Percentiles rank a stretch among this genome's conserved stretches.
Conservation (phyloP, 2,113 vertebrate genomes). For the Varanus salvator region DNA sequence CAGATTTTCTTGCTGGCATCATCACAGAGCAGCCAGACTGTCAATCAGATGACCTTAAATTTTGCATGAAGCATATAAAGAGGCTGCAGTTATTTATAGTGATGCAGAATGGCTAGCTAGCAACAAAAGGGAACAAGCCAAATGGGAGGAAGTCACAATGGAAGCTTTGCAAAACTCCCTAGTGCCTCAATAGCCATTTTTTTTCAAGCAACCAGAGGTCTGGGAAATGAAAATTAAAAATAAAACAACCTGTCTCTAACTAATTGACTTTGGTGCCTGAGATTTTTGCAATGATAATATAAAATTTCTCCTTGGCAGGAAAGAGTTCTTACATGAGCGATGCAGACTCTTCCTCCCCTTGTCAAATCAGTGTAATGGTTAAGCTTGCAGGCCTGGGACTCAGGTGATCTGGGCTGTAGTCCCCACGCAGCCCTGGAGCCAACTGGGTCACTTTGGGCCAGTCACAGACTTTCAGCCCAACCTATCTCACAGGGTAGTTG, state of each 20-base stretch:
- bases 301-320: slow-evolving; percentile 35
- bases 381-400: too few relatives aligned
- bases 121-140: neutral
- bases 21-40: neutral
- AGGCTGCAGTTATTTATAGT: neutral
- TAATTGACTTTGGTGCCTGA: neutral
- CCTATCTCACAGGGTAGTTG: too few relatives aligned
- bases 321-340: slow-evolving; percentile 29
- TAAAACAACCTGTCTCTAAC: neutral
- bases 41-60: neutral
- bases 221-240: slow-evolving; percentile 1
- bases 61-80: neutral
- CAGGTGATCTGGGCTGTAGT: too few relatives aligned
- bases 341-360: slow-evolving; percentile 12
- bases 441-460: too few relatives aligned
- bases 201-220: slow-evolving; percentile 29
- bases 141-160: neutral
- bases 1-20: neutral
- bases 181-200: neutral
- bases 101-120: neutral
- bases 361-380: neutral
- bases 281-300: neutral
- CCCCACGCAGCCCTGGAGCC: too few relatives aligned
- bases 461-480: too few relatives aligned
- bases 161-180: slow-evolving; percentile 18